Evolutionary conservation across 2,113 vertebrate genomes (phyloP), one percentile per base, ranked within the genome.

Genomic region (Pitta sordida): DNA sequence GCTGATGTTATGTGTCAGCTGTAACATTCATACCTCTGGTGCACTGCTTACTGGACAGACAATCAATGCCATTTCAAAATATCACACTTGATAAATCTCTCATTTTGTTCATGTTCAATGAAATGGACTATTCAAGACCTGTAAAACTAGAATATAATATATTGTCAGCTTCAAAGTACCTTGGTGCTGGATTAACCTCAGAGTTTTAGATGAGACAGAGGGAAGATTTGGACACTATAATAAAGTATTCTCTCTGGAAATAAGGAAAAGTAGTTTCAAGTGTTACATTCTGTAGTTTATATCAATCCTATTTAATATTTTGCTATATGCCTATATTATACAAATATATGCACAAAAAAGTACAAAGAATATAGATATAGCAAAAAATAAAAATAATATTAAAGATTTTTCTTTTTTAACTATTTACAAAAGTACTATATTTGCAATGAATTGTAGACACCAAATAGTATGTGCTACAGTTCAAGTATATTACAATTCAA

Each of bases 381-480:
- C 39, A 37, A 34, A 73, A 63, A 71, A 2, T 6, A 7, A 37
- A 60, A 84, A 78, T 22, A 67, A 13, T 41, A 60, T 59, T 58
- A 41, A 76, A 64, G 2, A 0, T 30, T 7, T 64, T 37, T 32
- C 7, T 26, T 59, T 81, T 69, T 49, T 79, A 59, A 55, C 74
- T 24, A 64, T 87, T n/a, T 23, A 11, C 15, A 80, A 91, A 79
- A 93, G 44, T 26, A 4, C 44, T 93, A 34, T 37, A 8, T 82
- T 75, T 91, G 86, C 34, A 90, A 52, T 80, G 49, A 53, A 43
- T 24, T 67, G 34, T 90, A 82, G 27, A 70, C 83, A 78, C 9
- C 91, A 93, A 94, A 97, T 95, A 96, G 88, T 81, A 81, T 93
- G 49, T 39, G 83, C 51, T 32, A 20, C 51, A 65, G 37, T 86